Conservation (phyloP, 2,888 invertebrate genomes). For the Cephus runcator region DNA sequence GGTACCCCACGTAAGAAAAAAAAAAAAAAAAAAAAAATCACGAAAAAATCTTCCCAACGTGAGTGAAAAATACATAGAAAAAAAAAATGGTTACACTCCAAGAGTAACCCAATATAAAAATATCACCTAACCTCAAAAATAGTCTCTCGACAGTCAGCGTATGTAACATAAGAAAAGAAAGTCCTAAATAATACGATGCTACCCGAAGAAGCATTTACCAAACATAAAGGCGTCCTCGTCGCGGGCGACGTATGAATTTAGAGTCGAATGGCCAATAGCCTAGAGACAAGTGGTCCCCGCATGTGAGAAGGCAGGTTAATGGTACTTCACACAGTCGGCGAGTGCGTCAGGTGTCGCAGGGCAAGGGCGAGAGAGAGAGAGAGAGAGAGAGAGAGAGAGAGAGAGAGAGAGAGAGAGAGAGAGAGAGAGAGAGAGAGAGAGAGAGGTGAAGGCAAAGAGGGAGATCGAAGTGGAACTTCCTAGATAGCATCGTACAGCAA, state of each 20-base stretch:
- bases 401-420: background rate
- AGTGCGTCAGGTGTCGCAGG: conserved; percentile 59
- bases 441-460: conserved; percentile 23
- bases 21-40: too few relatives aligned
- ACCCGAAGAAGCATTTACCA: background rate
- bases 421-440: too few relatives aligned
- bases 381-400: too few relatives aligned
- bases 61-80: too few relatives aligned
- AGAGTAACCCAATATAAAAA: too few relatives aligned
- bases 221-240: background rate
- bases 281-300: conserved; percentile 13
- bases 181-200: background rate
- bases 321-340: conserved; percentile 52
- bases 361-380: conserved; percentile 16
- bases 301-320: conserved; percentile 58
- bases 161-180: background rate
- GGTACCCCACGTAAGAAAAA: background rate
- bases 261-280: background rate
- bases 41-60: background rate
- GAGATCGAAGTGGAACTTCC: conserved; percentile 28
- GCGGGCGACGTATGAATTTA: background rate
- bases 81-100: too few relatives aligned
- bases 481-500: conserved; percentile 61
- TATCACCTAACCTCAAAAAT: too few relatives aligned
- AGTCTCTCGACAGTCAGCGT: too few relatives aligned